phyloP scores from a whole-genome alignment of 2,113 vertebrate genomes.

The Micronycteris hirsuta region DNA sequence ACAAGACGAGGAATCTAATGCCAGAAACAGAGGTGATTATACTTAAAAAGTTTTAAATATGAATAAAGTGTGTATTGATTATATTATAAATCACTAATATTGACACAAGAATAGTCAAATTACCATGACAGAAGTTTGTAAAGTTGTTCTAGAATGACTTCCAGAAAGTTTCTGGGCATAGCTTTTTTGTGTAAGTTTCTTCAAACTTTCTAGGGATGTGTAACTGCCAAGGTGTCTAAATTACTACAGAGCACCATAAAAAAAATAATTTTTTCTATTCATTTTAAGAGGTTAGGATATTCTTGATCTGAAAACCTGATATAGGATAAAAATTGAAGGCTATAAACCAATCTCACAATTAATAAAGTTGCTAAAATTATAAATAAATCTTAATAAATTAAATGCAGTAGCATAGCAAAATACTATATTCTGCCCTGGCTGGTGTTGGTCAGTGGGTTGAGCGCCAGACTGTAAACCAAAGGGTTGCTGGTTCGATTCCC shows the following conservation, averaged over 20 bases:
- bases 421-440: too few species aligned
- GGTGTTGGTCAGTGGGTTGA: too few species aligned
- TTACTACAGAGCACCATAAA: not conserved
- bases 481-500: too few species aligned
- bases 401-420: not conserved
- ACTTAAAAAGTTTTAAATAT: not conserved
- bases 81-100: not conserved
- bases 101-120: not conserved
- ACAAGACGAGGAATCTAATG: not conserved
- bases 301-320: not conserved
- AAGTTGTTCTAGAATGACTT: constrained; percentile 16
- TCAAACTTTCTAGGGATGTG: not conserved
- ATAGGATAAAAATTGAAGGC: not conserved
- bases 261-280: not conserved
- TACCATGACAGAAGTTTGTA: not conserved
- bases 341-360: not conserved
- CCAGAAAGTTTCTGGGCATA: not conserved
- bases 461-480: too few species aligned
- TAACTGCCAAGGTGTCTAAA: not conserved
- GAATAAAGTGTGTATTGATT: not conserved
- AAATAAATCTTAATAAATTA: not conserved
- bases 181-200: not conserved
- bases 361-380: not conserved
- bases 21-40: not conserved
- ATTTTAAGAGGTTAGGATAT: not conserved